Percentiles rank a stretch among this genome's conserved stretches.
phyloP scores from a whole-genome alignment of 2,113 vertebrate species.

The Girardinichthys multiradiatus region DNA sequence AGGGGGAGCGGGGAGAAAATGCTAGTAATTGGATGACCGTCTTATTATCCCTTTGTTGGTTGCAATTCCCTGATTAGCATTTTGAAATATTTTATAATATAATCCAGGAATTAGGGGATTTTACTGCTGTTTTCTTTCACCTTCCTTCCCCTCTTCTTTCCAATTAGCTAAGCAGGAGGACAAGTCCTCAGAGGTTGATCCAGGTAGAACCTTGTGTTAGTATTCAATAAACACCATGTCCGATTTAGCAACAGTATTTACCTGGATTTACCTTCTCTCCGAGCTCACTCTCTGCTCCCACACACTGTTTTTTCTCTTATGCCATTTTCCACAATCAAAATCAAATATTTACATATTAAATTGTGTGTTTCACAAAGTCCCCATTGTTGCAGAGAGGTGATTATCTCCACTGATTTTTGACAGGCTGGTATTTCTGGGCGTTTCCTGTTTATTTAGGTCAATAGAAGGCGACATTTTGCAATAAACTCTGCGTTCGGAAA shows the following conservation, averaged over 20 bases:
- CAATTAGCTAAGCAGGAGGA: conserved; percentile 69
- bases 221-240: conserved; percentile 13
- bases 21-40: conserved; percentile 79
- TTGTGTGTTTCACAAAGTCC: conserved; percentile 59
- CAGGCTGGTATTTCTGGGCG: conserved; percentile 30
- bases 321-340: conserved; percentile 18
- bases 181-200: conserved; percentile 30
- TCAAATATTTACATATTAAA: conserved; percentile 66
- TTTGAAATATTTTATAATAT: conserved; percentile 83
- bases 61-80: conserved; percentile 82
- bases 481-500: conserved; percentile 34
- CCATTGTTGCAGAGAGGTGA: conserved; percentile 58
- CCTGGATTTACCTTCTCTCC: conserved; percentile 13
- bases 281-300: background rate
- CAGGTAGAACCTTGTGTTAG: conserved; percentile 53
- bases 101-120: conserved; percentile 80
- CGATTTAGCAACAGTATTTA: background rate
- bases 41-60: conserved; percentile 83
- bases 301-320: conserved; percentile 11
- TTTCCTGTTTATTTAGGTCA: conserved; percentile 68
- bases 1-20: conserved; percentile 40
- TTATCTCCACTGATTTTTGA: conserved; percentile 63
- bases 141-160: conserved; percentile 42
- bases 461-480: conserved; percentile 30
- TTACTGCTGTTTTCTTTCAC: conserved; percentile 41